phyloP scores from a whole-genome alignment of 53 echinoderm and acorn worm species.

The Mesocentrotus franciscanus region DNA sequence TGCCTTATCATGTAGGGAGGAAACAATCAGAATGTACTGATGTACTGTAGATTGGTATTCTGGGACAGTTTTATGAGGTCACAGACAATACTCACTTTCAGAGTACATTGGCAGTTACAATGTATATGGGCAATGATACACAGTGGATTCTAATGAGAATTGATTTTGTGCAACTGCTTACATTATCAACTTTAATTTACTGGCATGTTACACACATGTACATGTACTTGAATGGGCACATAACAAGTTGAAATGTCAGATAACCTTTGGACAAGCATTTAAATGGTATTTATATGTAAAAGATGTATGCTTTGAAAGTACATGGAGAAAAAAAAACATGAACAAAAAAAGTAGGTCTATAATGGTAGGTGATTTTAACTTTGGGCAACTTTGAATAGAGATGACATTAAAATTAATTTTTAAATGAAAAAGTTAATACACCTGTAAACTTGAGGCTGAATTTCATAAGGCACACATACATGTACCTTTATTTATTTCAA shows the following conservation, averaged over 20 bases:
- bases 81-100: background rate
- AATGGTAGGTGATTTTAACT: too few relatives aligned
- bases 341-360: too few relatives aligned
- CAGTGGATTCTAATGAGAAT: background rate
- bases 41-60: slow-evolving; percentile 11
- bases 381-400: too few relatives aligned
- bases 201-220: background rate
- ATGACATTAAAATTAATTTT: too few relatives aligned
- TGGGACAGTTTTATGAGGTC: background rate
- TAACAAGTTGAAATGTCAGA: background rate
- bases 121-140: background rate
- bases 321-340: too few relatives aligned
- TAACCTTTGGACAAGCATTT: background rate
- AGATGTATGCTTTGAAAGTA: too few relatives aligned
- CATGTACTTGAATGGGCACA: too few relatives aligned
- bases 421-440: too few relatives aligned
- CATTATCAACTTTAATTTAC: background rate
- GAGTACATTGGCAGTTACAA: background rate
- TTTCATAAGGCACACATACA: too few relatives aligned
- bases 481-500: too few relatives aligned
- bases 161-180: background rate
- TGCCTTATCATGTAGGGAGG: background rate
- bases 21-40: slow-evolving; percentile 14
- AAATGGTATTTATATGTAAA: too few relatives aligned
- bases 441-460: too few relatives aligned